A percentile compares a stretch with the other conserved stretches of the same genome.
phyloP scores from a whole-genome alignment of 2,888 invertebrate species.

The Clusia tigrina region DNA sequence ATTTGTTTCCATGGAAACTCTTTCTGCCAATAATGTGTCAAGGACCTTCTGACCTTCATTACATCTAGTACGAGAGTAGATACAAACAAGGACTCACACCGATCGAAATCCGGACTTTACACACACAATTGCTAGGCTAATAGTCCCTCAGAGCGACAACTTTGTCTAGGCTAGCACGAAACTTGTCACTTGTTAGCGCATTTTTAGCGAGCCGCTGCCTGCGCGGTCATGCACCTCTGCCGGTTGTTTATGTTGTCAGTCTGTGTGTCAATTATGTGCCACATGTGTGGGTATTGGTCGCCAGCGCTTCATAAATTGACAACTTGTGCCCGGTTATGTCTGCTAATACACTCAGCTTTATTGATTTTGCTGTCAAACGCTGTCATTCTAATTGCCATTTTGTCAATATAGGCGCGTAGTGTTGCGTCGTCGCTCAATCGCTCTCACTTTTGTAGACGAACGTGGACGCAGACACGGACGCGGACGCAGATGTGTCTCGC shows the following conservation, averaged over 20 bases:
- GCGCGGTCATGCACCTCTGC: slow-evolving; percentile 15
- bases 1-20: too few relatives aligned
- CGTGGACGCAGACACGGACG: neutral
- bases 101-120: too few relatives aligned
- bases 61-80: too few relatives aligned
- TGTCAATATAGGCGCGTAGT: neutral
- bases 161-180: too few relatives aligned
- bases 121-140: too few relatives aligned
- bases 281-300: neutral
- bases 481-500: slow-evolving; percentile 2
- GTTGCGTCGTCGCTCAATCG: neutral
- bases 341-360: slow-evolving; percentile 11
- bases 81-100: too few relatives aligned
- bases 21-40: too few relatives aligned
- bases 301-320: neutral
- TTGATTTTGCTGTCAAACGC: slow-evolving; percentile 28
- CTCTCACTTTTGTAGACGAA: slow-evolving; percentile 10
- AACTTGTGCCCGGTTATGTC: too few relatives aligned
- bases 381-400: slow-evolving; percentile 17
- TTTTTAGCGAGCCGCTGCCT: neutral
- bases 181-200: neutral
- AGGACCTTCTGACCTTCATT: too few relatives aligned
- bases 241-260: slow-evolving; percentile 7
- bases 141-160: too few relatives aligned
- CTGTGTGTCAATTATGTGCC: slow-evolving; percentile 2